phyloP scores from a whole-genome alignment of 1,140 invertebrate species.

The Platyura marginata region DNA sequence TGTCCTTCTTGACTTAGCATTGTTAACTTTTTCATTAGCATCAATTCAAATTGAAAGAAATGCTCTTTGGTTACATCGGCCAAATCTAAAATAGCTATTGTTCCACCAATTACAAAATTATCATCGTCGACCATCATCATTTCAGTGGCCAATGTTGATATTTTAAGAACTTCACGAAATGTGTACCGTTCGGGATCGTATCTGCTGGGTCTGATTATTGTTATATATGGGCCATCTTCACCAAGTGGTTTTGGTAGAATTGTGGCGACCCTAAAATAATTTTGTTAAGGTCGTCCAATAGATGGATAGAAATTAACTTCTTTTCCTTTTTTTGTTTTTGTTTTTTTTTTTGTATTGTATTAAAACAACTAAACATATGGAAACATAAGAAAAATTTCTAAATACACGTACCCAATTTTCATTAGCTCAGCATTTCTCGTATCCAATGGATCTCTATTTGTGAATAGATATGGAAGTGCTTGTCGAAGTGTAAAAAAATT shows the following conservation, averaged over 20 bases:
- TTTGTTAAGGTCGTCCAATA: no score
- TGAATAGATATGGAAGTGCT: constrained; percentile 6
- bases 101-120: constrained; percentile 19
- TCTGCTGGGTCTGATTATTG: constrained; percentile 20
- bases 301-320: no score
- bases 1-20: constrained; percentile 22
- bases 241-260: constrained; percentile 4
- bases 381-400: no score
- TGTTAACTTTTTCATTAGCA: constrained; percentile 23
- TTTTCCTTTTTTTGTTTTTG: no score
- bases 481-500: constrained; percentile 6
- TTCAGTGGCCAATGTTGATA: constrained; percentile 1
- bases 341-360: no score
- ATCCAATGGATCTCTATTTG: constrained; percentile 5
- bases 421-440: constrained; percentile 2
- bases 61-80: constrained; percentile 17
- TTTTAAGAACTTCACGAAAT: constrained; percentile 2
- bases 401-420: constrained; percentile 5
- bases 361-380: no score
- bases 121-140: constrained; percentile 10
- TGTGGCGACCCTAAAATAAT: background rate
- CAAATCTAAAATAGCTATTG: constrained; percentile 23
- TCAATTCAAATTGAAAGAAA: constrained; percentile 21
- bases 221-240: constrained; percentile 14
- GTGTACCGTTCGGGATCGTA: constrained; percentile 17